Conservation (phyloP, 2,797 vertebrate species). For the Mionectes olivaceus region DNA sequence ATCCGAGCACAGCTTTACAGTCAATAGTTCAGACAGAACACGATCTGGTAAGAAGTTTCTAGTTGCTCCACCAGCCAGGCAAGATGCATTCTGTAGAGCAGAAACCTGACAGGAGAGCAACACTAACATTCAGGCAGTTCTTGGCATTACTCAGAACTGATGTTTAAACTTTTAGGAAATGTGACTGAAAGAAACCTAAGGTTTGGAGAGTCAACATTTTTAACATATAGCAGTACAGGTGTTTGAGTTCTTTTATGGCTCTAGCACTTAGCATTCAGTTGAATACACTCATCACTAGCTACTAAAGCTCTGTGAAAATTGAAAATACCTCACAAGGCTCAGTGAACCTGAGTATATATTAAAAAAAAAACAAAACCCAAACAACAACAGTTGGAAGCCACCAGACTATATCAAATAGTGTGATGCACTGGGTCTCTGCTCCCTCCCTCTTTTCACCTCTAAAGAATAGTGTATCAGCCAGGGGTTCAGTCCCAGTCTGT, state of each 20-base stretch:
- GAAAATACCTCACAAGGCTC: background rate
- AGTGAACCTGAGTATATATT: background rate
- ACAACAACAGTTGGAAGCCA: background rate
- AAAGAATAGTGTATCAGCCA: background rate
- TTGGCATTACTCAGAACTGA: background rate
- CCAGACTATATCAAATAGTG: background rate
- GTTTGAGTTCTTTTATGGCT: background rate
- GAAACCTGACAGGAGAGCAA: background rate
- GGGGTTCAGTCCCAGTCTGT: background rate
- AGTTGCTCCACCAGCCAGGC: background rate
- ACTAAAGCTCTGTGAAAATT: background rate
- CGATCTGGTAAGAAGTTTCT: background rate
- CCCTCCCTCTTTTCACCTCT: background rate
- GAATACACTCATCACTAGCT: background rate
- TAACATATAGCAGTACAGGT: fast-evolving
- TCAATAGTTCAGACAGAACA: background rate
- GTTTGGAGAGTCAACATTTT: background rate
- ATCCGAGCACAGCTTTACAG: background rate
- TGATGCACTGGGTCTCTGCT: background rate
- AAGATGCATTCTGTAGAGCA: background rate
- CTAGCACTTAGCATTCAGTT: background rate
- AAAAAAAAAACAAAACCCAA: background rate
- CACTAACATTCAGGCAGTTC: background rate
- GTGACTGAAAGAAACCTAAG: background rate
- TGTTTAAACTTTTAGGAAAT: background rate